phyloP scores from a whole-genome alignment of 2,888 invertebrate genomes.

The Drosophila putrida region DNA sequence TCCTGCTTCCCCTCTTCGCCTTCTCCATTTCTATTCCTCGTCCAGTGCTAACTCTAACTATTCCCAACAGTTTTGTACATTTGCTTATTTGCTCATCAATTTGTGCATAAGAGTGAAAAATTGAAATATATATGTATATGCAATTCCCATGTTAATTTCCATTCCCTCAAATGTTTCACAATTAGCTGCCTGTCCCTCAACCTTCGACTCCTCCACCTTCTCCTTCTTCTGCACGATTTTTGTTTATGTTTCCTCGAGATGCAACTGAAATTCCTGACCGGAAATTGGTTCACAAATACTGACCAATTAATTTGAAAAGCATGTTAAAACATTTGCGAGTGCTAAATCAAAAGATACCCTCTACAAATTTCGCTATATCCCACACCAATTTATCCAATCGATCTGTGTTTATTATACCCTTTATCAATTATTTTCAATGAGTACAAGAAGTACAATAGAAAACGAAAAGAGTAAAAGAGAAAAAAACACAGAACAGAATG shows the following conservation, averaged over 20 bases:
- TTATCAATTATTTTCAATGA: background rate
- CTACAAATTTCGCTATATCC: background rate
- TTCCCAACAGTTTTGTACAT: slow-evolving; percentile 3
- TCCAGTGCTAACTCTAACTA: background rate
- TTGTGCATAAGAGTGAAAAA: slow-evolving; percentile 44
- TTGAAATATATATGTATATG: slow-evolving; percentile 55
- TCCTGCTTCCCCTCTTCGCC: background rate
- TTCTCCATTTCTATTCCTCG: background rate
- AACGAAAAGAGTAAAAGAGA: slow-evolving; percentile 9
- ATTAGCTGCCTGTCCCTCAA: slow-evolving; percentile 4
- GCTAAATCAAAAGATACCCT: background rate
- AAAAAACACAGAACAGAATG: slow-evolving; percentile 7
- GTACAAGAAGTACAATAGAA: slow-evolving; percentile 5
- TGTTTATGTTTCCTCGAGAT: slow-evolving; percentile 46
- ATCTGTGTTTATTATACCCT: background rate
- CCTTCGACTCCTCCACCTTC: background rate
- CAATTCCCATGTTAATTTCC: slow-evolving; percentile 10
- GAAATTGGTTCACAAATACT: slow-evolving; percentile 77
- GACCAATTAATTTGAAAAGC: slow-evolving; percentile 71
- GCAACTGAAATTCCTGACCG: slow-evolving; percentile 73
- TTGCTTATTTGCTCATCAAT: slow-evolving; percentile 39
- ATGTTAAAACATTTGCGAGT: background rate
- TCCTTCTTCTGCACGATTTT: background rate
- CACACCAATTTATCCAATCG: no score
- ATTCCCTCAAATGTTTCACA: background rate